phyloP scores from a whole-genome alignment of 2,113 vertebrate genomes.

The Zosterops lateralis region DNA sequence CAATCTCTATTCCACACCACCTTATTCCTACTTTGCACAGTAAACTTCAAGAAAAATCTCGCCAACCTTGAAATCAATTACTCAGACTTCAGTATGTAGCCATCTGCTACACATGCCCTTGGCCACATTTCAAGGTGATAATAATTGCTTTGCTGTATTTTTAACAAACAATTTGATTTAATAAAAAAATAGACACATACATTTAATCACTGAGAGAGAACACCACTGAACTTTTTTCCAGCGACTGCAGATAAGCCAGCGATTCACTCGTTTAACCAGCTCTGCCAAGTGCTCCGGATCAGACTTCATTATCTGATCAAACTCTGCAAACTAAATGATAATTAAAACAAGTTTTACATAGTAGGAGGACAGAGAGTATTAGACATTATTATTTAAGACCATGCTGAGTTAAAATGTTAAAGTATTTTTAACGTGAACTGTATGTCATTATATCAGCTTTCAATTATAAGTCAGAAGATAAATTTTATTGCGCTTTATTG shows the following conservation, averaged over 20 bases:
- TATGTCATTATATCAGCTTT: background rate
- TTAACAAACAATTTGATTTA: background rate
- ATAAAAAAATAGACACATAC: slow-evolving; percentile 75
- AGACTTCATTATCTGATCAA: slow-evolving; percentile 99
- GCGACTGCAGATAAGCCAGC: slow-evolving; percentile 95
- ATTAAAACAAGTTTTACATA: background rate
- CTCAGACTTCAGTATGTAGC: background rate
- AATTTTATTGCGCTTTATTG: background rate
- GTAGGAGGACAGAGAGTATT: background rate
- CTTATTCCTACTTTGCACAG: background rate
- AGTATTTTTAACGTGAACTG: background rate
- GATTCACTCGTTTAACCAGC: slow-evolving; percentile 91
- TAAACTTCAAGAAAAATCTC: background rate
- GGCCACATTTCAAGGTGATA: background rate
- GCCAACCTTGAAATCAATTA: background rate
- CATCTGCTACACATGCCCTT: background rate
- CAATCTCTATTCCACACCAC: background rate
- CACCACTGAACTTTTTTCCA: slow-evolving; percentile 99
- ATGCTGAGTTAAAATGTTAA: background rate
- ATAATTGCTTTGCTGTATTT: background rate
- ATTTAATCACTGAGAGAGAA: slow-evolving; percentile 90
- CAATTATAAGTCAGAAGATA: background rate
- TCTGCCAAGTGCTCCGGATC: slow-evolving; percentile 96
- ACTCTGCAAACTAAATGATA: slow-evolving; percentile 90
- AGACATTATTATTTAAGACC: background rate